A percentile compares a stretch with the other conserved stretches of the same genome.
Conservation (phyloP, 2,797 vertebrate genomes). For the Cephalopachus bancanus region DNA sequence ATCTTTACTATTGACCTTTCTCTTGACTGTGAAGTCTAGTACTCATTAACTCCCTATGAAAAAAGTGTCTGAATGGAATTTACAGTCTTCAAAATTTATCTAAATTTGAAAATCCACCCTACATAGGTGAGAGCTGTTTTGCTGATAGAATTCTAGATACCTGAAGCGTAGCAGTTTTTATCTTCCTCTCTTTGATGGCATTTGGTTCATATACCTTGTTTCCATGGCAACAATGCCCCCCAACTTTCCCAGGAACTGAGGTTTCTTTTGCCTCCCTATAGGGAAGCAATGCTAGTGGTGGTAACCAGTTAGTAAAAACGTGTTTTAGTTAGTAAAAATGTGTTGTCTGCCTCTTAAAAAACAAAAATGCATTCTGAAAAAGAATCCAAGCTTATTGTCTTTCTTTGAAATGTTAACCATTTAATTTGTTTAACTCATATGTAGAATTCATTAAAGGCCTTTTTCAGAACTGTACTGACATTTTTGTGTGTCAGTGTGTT, state of each 20-base stretch:
- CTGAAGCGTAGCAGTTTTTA: neutral
- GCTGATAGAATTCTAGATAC: conserved; percentile 34
- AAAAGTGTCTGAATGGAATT: conserved; percentile 57
- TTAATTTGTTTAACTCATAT: neutral
- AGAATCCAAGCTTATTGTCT: neutral
- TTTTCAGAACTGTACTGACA: neutral
- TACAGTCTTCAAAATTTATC: conserved; percentile 29
- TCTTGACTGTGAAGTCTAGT: neutral
- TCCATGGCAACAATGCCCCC: neutral
- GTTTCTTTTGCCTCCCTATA: conserved; percentile 43
- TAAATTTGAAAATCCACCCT: neutral
- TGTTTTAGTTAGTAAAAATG: neutral
- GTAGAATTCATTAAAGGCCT: conserved; percentile 8
- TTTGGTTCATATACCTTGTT: neutral
- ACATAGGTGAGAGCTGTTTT: conserved; percentile 38
- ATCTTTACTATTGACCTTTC: conserved; percentile 31
- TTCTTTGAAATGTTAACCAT: conserved; percentile 11
- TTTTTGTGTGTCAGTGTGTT: neutral
- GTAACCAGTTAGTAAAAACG: neutral
- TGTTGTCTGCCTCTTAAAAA: conserved; percentile 39
- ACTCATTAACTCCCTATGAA: neutral
- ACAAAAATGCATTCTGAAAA: neutral
- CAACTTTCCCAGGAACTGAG: neutral
- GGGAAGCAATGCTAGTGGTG: conserved; percentile 6
- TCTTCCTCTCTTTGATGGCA: neutral